phyloP scores from a whole-genome alignment of 2,888 invertebrate species.

The Yponomeuta malinellus region DNA sequence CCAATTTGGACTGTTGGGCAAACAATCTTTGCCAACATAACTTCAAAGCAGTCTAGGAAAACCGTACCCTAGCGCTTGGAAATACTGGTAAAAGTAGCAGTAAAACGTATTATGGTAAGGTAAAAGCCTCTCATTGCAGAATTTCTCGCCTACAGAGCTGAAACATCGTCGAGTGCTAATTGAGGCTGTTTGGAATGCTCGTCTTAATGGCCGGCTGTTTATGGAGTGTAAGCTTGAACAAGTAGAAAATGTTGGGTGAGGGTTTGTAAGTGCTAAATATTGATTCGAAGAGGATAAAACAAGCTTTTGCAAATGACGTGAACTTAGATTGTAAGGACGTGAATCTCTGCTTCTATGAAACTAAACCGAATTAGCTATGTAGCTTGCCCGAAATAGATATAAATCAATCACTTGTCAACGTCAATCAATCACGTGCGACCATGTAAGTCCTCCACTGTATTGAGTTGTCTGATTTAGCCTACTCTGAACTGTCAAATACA shows the following conservation, averaged over 20 bases:
- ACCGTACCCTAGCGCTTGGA: background rate
- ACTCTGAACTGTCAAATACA: no score
- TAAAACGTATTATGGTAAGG: background rate
- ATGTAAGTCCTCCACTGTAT: no score
- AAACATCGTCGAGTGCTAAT: conserved; percentile 55
- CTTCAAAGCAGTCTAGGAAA: background rate
- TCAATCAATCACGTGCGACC: no score
- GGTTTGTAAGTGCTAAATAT: background rate
- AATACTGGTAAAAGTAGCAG: background rate
- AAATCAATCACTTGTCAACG: no score
- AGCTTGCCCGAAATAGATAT: no score
- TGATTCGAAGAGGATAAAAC: background rate
- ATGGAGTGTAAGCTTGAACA: conserved; percentile 39
- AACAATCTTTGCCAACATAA: background rate
- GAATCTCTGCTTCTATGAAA: no score
- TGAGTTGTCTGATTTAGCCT: no score
- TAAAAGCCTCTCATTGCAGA: conserved; percentile 3
- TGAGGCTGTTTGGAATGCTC: conserved; percentile 45
- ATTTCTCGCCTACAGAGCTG: conserved; percentile 32
- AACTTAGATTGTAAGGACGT: no score
- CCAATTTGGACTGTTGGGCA: conserved; percentile 45
- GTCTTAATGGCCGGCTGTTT: conserved; percentile 47
- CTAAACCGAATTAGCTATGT: no score
- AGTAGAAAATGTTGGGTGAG: background rate
- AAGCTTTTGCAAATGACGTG: background rate